Evolutionary conservation across 2,888 invertebrate genomes (phyloP), one percentile per base, ranked within the genome.

Genomic region (Tenthredo mesomela): DNA sequence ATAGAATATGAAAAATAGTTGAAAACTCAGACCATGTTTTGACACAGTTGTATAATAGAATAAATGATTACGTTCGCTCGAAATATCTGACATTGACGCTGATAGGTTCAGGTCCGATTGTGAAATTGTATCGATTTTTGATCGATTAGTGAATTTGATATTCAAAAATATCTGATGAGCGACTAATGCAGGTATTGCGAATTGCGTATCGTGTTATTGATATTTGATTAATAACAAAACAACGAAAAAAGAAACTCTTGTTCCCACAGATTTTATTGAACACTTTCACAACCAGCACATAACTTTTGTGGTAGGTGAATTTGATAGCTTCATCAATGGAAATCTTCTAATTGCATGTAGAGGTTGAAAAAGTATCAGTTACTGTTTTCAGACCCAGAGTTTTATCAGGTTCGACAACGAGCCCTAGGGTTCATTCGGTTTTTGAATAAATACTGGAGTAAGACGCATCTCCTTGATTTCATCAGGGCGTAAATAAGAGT

Each of bases 401-500:
- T 43, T 3, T 10, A 25, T 33, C 7, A 50, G 10, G 18, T 47
- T 33, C 12, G 33, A 58, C 58, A 33, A 33, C 10, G n/a, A 54
- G 29, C n/a, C 9, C 29, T 54, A n/a, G 50, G 15, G 0, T 80
- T 58, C 40, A 15, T 61, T 80, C 21, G 80, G 61, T 61, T 40
- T 80, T n/a, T 37, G 18, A 18, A 61, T 12, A 10, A 25, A 18
- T 37, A 40, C n/a, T 40, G 40, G n/a, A 18, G 6, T 29, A 9
- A 9, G 6, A 3, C 78, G 50, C 43, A 33, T 78, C 50, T 86
- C 77, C 58, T 86, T 87, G 21, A 87, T 87, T 12, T 88, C 85
- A 10, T 86, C 84, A 0, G 88, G 85, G 29, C 86, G 86, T 9
- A 91, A 84, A 75, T 91, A 89, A 1, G 86, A 84, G 71, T 92